These are phyloP conservation scores for Lonchura striata DNA, from an alignment of 2,113 vertebrate genomes.

Conservation along the genomic window DNA sequence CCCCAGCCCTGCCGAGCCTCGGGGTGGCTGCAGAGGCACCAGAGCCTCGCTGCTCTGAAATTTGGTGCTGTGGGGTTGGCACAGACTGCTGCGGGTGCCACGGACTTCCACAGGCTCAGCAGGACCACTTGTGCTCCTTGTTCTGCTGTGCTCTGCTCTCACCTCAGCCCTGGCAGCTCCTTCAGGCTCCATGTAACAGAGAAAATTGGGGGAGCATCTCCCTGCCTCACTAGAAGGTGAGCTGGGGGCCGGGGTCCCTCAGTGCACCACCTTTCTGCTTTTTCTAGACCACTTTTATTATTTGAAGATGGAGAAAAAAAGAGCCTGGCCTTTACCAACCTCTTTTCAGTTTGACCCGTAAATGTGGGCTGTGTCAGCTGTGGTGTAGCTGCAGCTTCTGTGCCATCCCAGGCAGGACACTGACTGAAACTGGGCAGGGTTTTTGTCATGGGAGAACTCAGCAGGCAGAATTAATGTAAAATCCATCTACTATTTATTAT, in stretches of 20 bases:
- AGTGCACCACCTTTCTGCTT: neutral
- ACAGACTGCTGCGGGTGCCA: neutral
- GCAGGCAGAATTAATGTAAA: neutral
- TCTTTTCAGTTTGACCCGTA: neutral
- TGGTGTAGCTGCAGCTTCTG: neutral
- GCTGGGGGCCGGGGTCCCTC: neutral
- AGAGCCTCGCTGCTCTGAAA: neutral
- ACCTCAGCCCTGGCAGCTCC: neutral
- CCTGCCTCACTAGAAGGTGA: neutral
- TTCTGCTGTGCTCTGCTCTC: neutral
- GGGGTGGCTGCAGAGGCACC: no score
- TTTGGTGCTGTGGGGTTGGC: neutral
- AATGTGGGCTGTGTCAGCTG: neutral
- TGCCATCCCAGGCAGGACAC: neutral
- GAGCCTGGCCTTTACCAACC: neutral
- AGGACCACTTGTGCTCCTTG: neutral
- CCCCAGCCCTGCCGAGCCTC: neutral
- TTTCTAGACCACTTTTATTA: neutral
- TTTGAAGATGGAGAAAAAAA: neutral
- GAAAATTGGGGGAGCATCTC: neutral
- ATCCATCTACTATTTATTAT: neutral
- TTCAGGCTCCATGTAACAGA: accelerated
- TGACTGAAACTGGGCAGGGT: neutral
- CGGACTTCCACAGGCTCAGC: neutral
- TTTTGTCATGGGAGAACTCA: neutral